phyloP scores from a whole-genome alignment of 2,113 vertebrate species.

The Oncorhynchus masou region DNA sequence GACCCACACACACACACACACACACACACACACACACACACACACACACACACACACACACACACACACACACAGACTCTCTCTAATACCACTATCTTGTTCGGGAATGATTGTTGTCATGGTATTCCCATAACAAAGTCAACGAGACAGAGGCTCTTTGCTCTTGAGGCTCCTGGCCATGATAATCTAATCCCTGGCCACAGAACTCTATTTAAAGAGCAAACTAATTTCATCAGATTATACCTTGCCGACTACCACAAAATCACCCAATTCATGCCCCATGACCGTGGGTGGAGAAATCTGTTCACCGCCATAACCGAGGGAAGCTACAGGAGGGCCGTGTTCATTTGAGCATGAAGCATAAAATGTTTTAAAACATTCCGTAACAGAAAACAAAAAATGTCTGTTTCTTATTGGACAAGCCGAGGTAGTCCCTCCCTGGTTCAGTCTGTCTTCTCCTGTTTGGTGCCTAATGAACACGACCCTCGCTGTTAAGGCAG shows the following conservation, averaged over 20 bases:
- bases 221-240: constrained; percentile 69
- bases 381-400: no score
- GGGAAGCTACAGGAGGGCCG: not conserved
- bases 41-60: not conserved
- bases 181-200: constrained; percentile 61
- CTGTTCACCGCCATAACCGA: not conserved
- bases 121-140: constrained; percentile 14
- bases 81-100: not conserved
- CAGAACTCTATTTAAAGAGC: constrained; percentile 68
- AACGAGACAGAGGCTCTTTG: constrained; percentile 35
- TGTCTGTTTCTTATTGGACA: no score
- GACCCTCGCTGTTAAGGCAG: no score
- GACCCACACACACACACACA: not conserved
- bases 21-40: no score
- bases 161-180: constrained; percentile 34
- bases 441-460: not conserved
- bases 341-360: no score
- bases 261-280: constrained; percentile 61
- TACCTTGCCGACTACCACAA: constrained; percentile 49
- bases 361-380: no score
- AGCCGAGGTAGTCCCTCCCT: no score
- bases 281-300: constrained; percentile 34
- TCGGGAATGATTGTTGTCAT: not conserved
- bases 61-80: not conserved
- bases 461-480: not conserved